phyloP scores from a whole-genome alignment of 2,888 invertebrate species.

The Brachypalpus laphriformis region DNA sequence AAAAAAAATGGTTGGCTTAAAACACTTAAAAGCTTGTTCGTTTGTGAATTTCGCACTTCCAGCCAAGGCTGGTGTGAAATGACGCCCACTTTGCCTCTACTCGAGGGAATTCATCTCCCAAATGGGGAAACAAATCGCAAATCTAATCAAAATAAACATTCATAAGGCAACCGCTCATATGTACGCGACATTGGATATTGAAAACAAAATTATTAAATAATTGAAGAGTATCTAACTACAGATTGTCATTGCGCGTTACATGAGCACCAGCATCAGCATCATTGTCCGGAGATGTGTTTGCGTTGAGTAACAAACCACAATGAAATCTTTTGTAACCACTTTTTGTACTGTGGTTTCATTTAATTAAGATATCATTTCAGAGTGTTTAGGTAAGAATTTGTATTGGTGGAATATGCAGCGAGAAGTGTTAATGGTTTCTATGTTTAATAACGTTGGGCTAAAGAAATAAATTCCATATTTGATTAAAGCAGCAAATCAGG shows the following conservation, averaged over 20 bases:
- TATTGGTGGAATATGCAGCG: neutral
- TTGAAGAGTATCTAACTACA: neutral
- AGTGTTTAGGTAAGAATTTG: neutral
- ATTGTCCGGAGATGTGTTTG: neutral
- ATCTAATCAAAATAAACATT: conserved; percentile 15
- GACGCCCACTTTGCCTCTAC: conserved; percentile 23
- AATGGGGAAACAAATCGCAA: neutral
- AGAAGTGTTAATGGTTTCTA: neutral
- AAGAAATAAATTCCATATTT: neutral
- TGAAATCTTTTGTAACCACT: conserved; percentile 25
- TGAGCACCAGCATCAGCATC: neutral
- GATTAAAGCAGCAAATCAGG: neutral
- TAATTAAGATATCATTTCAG: conserved; percentile 30
- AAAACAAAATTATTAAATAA: neutral
- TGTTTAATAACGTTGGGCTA: neutral
- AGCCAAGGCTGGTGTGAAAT: conserved; percentile 30
- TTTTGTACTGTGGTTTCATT: conserved; percentile 12
- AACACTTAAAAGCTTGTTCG: conserved; percentile 8
- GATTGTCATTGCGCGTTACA: neutral
- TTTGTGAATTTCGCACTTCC: conserved; percentile 31
- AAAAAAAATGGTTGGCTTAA: neutral
- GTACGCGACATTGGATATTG: conserved; percentile 38
- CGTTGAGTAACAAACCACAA: conserved; percentile 11
- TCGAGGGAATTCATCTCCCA: conserved; percentile 16
- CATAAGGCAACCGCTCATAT: conserved; percentile 17